Base-by-base conservation (phyloP, 2,113 vertebrate species). In the Lates calcarifer region DNA sequence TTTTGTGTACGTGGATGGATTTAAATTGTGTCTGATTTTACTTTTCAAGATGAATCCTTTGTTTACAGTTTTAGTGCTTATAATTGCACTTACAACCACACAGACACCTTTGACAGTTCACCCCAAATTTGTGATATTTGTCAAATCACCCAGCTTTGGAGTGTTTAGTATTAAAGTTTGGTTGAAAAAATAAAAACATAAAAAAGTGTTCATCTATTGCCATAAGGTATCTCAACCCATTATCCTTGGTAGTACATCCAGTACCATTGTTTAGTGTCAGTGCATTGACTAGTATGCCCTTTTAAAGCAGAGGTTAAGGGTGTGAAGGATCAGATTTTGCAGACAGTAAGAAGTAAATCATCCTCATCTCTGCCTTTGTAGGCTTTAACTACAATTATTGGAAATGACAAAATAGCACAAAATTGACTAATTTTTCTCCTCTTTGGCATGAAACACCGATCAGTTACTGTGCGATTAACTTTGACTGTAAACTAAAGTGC, bases 401-500 rank as follows among this genome's bases (percentile, higher is more conserved):
- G 18, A 14, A 56, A 58, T 49, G 0, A 22, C 41, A 60, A n/a
- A 47, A 12, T 13, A 5, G 51, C n/a, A 20, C 18, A 56, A n/a
- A 58, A 39, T 47, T 22, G 39, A 24, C 4, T 7, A 8, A 1
- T 10, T 62, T 41, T 55, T 29, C 15, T 56, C 12, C 33, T 57
- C 29, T 17, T 62, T 67, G 45, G 18, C 58, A n/a, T 65, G 37
- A 64, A 82, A 77, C 47, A 39, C 26, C 31, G 10, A 55, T 28
- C 29, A 22, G 41, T 43, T 8, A 45, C 4, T 11, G 7, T 78
- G 31, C 47, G 29, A 29, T 29, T 70, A 18, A 37, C 22, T n/a
- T 57, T 49, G 31, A 28, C 12, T 62, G 43, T 45, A 1, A 81
- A 29, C 49, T 43, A 17, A 53, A 13, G 8, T 66, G n/a, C 31